Evolutionary conservation across 2,113 vertebrate species (phyloP), one percentile per base, ranked within the genome.

Genomic region (Bufo gargarizans): DNA sequence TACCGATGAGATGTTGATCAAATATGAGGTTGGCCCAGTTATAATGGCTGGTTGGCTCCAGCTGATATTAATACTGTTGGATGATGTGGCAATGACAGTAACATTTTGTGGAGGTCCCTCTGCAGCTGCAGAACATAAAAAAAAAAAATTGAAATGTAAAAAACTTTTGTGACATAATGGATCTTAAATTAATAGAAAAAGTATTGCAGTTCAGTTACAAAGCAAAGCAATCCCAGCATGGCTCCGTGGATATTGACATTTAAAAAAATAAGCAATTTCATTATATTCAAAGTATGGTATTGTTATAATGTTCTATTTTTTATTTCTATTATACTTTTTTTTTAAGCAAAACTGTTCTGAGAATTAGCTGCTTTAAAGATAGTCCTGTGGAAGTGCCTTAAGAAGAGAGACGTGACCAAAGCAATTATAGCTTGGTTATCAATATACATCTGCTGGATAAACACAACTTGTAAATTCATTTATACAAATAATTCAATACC

Each of bases 1-100:
- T 94, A 96, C 94, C 81, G 93, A 94, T 82, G 92, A 92, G 81
- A 99, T 80, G 55, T 97, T 95, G 84, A 99, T 94, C 87, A 99
- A 94, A 91, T 99, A 99, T 69, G 95, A 96, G 0, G 95, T 99
- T 53, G 96, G 97, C 89, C 98, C 98, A 0, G 97, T 97, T 76
- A 99, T 93, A 91, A 97, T 50, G 69, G 89, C 89, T 77, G 98
- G 98, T 87, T 96, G 92, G 7, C 89, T 94, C 98, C 98, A 99
- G 77, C 89, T 92, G 89, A 99, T 94, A 89, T 90, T 95, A 90
- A 99, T 93, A 87, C 94, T 95, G 82, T 93, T 95, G 86, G 96
- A 94, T 77, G 96, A 97, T 50, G 94, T 95, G 89, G 95, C 92
- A 79, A 93, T 90, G 74, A 96, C 96, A 8, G 90, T 93, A 71